phyloP scores from a whole-genome alignment of 2,797 vertebrate genomes.

The Liasis olivaceus region DNA sequence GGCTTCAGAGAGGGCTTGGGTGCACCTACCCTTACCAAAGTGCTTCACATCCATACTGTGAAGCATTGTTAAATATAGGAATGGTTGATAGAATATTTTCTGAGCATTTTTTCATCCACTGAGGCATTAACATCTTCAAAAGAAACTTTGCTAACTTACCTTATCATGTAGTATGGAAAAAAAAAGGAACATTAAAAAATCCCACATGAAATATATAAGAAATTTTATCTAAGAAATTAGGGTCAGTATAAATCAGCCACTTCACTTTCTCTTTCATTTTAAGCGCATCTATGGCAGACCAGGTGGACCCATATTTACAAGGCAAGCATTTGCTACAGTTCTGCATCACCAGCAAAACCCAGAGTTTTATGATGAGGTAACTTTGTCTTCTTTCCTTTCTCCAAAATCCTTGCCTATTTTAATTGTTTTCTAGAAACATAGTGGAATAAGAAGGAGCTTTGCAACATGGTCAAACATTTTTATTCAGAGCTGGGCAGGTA shows the following conservation, averaged over 20 bases:
- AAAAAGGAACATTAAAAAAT: not conserved
- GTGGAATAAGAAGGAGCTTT: not conserved
- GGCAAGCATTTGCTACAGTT: slow-evolving; percentile 86
- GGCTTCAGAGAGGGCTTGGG: not conserved
- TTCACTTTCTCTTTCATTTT: slow-evolving; percentile 2
- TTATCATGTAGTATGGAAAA: not conserved
- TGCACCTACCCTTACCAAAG: not conserved
- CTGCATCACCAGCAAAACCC: slow-evolving; percentile 98
- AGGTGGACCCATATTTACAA: slow-evolving; percentile 86
- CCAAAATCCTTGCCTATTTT: not conserved
- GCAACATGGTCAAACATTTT: not conserved
- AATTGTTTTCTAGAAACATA: not conserved
- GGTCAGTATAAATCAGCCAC: not conserved
- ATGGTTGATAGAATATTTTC: not conserved
- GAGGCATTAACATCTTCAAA: not conserved
- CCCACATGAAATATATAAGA: not conserved
- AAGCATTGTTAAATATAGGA: not conserved
- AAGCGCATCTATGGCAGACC: slow-evolving; percentile 95
- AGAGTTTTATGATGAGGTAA: slow-evolving; percentile 97
- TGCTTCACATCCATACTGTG: not conserved
- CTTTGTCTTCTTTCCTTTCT: not conserved
- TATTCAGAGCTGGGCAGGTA: not conserved
- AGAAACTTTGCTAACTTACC: not conserved
- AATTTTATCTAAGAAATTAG: not conserved
- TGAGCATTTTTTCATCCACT: not conserved